phyloP scores from a whole-genome alignment of 2,888 invertebrate species.

The Rugalucina vietnamica region DNA sequence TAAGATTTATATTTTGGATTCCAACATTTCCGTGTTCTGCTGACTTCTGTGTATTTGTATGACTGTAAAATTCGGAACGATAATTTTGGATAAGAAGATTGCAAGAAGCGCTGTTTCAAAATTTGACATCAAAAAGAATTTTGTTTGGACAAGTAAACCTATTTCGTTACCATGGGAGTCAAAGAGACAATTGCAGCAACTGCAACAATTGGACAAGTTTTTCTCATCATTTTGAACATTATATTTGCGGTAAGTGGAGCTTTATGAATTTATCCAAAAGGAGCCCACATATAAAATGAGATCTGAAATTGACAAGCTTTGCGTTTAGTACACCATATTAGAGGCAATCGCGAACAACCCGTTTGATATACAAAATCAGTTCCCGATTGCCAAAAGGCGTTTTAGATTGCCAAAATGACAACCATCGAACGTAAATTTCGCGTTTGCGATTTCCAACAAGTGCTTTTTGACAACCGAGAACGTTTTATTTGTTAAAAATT shows the following conservation, averaged over 20 bases:
- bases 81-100: background rate
- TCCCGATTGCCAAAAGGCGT: background rate
- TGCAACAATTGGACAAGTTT: slow-evolving; percentile 39
- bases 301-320: background rate
- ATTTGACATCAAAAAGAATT: background rate
- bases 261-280: background rate
- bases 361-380: too few species aligned
- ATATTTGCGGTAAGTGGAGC: slow-evolving; percentile 54
- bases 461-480: too few species aligned
- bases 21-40: background rate
- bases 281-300: background rate
- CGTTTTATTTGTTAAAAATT: too few species aligned
- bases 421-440: background rate
- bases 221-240: slow-evolving; percentile 56
- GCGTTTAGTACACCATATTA: background rate
- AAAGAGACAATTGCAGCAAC: slow-evolving; percentile 21
- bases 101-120: background rate
- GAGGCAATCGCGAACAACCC: too few species aligned
- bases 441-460: too few species aligned
- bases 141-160: background rate
- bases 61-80: background rate
- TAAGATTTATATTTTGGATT: too few species aligned
- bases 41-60: background rate
- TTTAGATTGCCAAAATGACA: background rate
- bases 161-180: slow-evolving; percentile 39